Percentiles rank a stretch among this genome's conserved stretches.
These are phyloP conservation scores for Uromys caudimaculatus DNA, from an alignment of 2,797 vertebrate species.

Conservation along the genomic window DNA sequence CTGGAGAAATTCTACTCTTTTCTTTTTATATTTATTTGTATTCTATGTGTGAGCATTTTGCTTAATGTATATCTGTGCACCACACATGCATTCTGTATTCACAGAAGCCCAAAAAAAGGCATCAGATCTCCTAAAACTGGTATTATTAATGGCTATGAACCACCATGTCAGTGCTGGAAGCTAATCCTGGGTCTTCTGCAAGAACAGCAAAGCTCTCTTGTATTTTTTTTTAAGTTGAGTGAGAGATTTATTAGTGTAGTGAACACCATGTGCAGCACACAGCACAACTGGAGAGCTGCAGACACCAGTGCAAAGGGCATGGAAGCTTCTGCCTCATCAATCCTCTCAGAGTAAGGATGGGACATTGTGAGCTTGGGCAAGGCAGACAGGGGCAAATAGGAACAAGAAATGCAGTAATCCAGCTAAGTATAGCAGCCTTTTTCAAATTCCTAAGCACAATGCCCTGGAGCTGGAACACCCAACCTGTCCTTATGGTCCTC, in stretches of 20 bases:
- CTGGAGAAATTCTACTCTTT: neutral
- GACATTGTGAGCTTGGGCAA: neutral
- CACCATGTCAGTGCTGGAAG: neutral
- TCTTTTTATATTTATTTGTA: neutral
- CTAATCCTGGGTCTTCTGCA: neutral
- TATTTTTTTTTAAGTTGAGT: slow-evolving; percentile 39
- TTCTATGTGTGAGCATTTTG: neutral
- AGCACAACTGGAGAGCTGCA: slow-evolving; percentile 73
- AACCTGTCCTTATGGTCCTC: slow-evolving; percentile 17
- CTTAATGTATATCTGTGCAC: neutral
- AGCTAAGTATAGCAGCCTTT: slow-evolving; percentile 72
- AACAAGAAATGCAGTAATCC: slow-evolving; percentile 59
- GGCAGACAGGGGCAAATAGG: neutral
- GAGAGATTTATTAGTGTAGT: slow-evolving; percentile 82
- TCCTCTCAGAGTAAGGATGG: neutral
- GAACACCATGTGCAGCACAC: slow-evolving; percentile 66
- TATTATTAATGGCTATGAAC: neutral
- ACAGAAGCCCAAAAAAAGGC: neutral
- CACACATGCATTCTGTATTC: neutral
- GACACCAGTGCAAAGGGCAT: slow-evolving; percentile 58
- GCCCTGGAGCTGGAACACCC: slow-evolving; percentile 53
- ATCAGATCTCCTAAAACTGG: neutral
- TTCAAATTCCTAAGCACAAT: slow-evolving; percentile 82
- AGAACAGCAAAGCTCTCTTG: neutral
- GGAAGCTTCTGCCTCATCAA: slow-evolving; percentile 58